phyloP scores from a whole-genome alignment of 2,888 invertebrate genomes.

The Lagria hirta region DNA sequence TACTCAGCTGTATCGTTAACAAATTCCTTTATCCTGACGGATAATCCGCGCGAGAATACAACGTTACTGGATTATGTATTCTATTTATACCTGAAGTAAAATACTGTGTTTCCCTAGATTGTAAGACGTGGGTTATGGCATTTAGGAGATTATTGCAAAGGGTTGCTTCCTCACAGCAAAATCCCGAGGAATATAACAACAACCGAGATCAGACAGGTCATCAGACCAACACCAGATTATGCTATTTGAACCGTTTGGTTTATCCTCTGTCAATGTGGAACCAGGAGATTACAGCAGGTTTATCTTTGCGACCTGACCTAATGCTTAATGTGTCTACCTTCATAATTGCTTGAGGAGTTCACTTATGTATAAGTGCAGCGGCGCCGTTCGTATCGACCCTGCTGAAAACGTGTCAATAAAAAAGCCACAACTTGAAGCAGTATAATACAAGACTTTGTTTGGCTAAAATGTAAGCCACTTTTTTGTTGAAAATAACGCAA shows the following conservation, averaged over 20 bases:
- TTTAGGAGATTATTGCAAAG: conserved; percentile 9
- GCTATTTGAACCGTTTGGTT: conserved; percentile 16
- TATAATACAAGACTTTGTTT: too few relatives aligned
- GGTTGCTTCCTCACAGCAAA: too few relatives aligned
- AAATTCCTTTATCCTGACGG: background rate
- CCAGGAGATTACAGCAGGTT: conserved; percentile 19
- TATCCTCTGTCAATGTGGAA: conserved; percentile 24
- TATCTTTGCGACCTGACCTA: conserved; percentile 13
- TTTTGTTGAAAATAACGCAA: too few relatives aligned
- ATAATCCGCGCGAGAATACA: conserved; percentile 7
- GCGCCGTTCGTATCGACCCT: background rate
- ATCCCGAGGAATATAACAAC: conserved; percentile 6
- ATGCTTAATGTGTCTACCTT: conserved; percentile 16
- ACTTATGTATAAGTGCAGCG: background rate
- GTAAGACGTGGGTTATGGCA: conserved; percentile 1
- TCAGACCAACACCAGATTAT: conserved; percentile 17
- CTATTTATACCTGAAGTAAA: conserved; percentile 9
- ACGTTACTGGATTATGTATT: conserved; percentile 14
- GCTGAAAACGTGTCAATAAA: too few relatives aligned
- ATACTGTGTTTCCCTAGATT: conserved; percentile 6
- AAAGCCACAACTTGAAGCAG: too few relatives aligned
- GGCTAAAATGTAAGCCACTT: too few relatives aligned
- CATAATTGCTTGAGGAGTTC: conserved; percentile 10
- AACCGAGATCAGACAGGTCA: conserved; percentile 14
- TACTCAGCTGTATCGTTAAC: conserved; percentile 4